Evolutionary conservation across 2,888 invertebrate species (phyloP), one percentile per base, ranked within the genome.

Genomic region (Ptilodon capucinus): DNA sequence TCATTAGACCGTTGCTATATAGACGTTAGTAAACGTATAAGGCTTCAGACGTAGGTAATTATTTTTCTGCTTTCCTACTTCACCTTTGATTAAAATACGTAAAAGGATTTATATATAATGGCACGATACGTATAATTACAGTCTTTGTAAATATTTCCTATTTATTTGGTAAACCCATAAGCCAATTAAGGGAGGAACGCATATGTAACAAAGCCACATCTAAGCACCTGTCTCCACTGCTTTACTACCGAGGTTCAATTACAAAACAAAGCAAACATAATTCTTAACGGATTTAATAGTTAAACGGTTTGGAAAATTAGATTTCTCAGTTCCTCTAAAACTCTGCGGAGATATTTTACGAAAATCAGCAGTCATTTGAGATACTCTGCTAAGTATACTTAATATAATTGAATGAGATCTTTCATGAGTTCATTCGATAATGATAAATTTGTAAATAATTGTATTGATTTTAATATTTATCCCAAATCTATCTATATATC

Each of bases 201-300:
- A 43, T 50, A 46, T 42, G 66, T 40, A 64, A 64, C 54, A 52
- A 63, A 63, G n/a, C 28, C 28, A 28, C 28, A 28, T n/a, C 11
- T 28, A n/a, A 28, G n/a, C 28, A 4, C 4, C 28, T 28, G 28
- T 4, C 5, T 1, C 21, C 5, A 7, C 7, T 21, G 21, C 21
- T 21, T 21, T 21, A 21, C 21, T 11, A 9, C 11, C 9, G 28
- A 28, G 3, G 11, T 11, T n/a, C 11, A n/a, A 28, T 14, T 8
- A 32, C 32, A 14, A 32, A 13, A 32, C 32, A 32, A 14, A 32
- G 14, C 14, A 3, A 14, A 32, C 9, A 14, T 32, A 32, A 30
- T 30, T n/a, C 30, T n/a, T n/a, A 23, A 23, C 7, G 4, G 23
- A 23, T 23, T 23, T 23, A 7, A 32, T 32, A 32, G 14, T 32